A percentile compares a stretch with the other conserved stretches of the same genome.
Evolutionary conservation across 2,888 invertebrate species (phyloP).

Genomic region (Acheta domesticus): DNA sequence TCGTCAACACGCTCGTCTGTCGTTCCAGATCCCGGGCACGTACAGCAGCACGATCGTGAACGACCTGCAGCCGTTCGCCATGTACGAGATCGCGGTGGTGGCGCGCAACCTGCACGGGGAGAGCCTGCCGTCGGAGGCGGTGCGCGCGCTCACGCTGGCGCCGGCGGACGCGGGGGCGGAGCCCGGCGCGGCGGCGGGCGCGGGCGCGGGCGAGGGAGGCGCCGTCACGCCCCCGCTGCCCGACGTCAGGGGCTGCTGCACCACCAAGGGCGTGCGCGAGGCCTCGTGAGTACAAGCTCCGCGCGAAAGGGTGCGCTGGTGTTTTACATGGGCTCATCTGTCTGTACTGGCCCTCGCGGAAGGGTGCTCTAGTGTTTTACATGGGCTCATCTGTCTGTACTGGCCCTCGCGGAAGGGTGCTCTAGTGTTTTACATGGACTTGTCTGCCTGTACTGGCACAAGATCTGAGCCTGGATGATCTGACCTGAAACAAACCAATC

Average conservation of each 20-base stretch:
- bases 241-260: conserved; percentile 71
- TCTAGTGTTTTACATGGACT: too few relatives aligned
- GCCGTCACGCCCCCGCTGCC: conserved; percentile 51
- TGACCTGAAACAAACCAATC: too few relatives aligned
- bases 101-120: conserved; percentile 71
- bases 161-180: conserved; percentile 63
- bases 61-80: conserved; percentile 70
- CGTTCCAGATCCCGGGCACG: conserved; percentile 53
- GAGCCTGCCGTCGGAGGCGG: conserved; percentile 69
- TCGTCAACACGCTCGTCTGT: too few relatives aligned
- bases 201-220: conserved; percentile 51
- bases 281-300: conserved; percentile 49
- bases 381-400: too few relatives aligned
- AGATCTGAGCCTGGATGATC: too few relatives aligned
- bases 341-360: too few relatives aligned
- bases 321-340: too few relatives aligned
- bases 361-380: too few relatives aligned
- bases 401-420: neutral
- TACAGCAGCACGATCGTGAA: conserved; percentile 59
- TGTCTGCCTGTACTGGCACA: too few relatives aligned
- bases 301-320: too few relatives aligned
- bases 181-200: conserved; percentile 53
- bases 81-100: conserved; percentile 76
- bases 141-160: conserved; percentile 69
- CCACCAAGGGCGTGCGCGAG: conserved; percentile 68